These are phyloP conservation scores for Rotaria socialis DNA, from an alignment of 2,888 invertebrate genomes.

Conservation along the genomic window DNA sequence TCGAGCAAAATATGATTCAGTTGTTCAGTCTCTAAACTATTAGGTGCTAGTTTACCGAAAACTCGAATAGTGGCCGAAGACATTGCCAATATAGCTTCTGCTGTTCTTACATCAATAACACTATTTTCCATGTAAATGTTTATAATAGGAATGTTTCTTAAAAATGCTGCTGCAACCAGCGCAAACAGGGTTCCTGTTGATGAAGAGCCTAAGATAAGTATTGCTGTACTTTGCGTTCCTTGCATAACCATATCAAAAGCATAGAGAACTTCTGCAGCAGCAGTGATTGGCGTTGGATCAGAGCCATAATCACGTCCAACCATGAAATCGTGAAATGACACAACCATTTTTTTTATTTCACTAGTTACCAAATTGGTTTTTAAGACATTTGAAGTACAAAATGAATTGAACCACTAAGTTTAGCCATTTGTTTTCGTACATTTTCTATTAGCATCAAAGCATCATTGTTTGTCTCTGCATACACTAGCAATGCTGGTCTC, in stretches of 20 bases:
- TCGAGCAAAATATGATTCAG: too few species aligned
- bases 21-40: too few species aligned
- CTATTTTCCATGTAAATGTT: too few species aligned
- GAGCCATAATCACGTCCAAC: not conserved
- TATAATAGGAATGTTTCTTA: too few species aligned
- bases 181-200: not conserved
- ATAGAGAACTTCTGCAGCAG: not conserved
- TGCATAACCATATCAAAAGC: slow-evolving; percentile 27
- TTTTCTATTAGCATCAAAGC: too few species aligned
- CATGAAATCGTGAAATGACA: slow-evolving; percentile 14
- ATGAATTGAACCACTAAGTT: not conserved
- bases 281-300: not conserved
- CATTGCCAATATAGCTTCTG: too few species aligned
- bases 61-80: too few species aligned
- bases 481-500: too few species aligned
- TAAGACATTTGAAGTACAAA: not conserved
- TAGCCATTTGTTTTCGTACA: not conserved
- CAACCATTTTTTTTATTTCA: not conserved
- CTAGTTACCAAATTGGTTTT: not conserved
- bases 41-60: too few species aligned
- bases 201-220: not conserved
- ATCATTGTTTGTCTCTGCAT: too few species aligned
- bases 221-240: not conserved
- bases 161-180: not conserved
- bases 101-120: not conserved